Conservation (phyloP, 1,140 invertebrate genomes). For the Zelostemma sp. region DNA sequence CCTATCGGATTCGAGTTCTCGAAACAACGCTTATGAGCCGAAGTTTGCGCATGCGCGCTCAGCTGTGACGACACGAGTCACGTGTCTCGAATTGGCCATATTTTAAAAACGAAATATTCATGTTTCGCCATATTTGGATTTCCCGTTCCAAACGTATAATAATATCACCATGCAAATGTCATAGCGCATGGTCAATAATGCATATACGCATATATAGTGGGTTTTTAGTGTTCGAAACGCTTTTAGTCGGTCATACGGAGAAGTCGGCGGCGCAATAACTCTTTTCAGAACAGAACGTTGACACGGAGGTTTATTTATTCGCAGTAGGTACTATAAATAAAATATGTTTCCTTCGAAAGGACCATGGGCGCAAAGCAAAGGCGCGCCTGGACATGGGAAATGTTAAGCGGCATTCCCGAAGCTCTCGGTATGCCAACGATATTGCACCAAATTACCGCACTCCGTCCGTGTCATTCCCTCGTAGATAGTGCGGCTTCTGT, state of each 20-base stretch:
- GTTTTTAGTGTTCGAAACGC: too few species aligned
- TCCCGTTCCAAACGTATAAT: too few species aligned
- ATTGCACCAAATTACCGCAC: constrained; percentile 67
- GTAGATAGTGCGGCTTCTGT: constrained; percentile 35
- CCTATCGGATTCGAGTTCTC: too few species aligned
- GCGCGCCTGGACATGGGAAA: constrained; percentile 49
- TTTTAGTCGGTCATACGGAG: too few species aligned
- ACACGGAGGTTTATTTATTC: constrained; percentile 26
- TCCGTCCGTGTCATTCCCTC: constrained; percentile 64
- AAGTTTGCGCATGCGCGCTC: neutral
- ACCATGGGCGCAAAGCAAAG: constrained; percentile 46
- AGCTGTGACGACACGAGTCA: too few species aligned
- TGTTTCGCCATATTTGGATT: too few species aligned
- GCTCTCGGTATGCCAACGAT: constrained; percentile 62
- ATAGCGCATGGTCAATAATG: too few species aligned
- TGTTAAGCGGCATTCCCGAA: constrained; percentile 65
- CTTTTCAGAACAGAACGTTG: constrained; percentile 9
- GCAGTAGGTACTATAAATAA: constrained; percentile 30
- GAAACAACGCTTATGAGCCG: neutral
- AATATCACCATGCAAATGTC: too few species aligned
- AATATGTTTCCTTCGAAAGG: constrained; percentile 41
- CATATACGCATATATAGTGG: too few species aligned
- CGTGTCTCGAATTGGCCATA: too few species aligned
- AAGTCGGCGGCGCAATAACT: too few species aligned
- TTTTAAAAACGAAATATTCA: too few species aligned